These are phyloP conservation scores for Ateles fusciceps DNA, from an alignment of 2,797 vertebrate species.

Conservation along the genomic window DNA sequence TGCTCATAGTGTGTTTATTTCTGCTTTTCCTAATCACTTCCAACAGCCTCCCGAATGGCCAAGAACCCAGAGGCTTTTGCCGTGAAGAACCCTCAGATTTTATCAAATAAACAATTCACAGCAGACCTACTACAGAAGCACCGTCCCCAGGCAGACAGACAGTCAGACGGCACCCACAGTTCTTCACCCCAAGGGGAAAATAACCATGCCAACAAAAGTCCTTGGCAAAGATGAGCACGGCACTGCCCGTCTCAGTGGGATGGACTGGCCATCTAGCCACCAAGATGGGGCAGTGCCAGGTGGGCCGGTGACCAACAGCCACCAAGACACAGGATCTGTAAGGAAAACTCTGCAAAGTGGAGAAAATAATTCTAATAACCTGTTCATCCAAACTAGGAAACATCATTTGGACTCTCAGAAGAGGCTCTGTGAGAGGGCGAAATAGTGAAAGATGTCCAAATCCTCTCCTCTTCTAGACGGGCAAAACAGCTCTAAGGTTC, in stretches of 20 bases:
- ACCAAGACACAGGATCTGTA: accelerated
- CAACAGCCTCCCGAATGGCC: neutral
- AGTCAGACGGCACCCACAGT: neutral
- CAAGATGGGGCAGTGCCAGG: neutral
- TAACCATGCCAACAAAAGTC: neutral
- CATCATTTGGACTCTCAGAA: neutral
- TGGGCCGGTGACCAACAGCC: neutral
- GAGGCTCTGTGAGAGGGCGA: neutral
- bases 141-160: neutral
- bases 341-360: neutral
- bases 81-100: neutral
- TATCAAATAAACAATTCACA: constrained; percentile 16
- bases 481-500: neutral
- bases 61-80: neutral
- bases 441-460: neutral
- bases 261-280: neutral
- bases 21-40: constrained; percentile 27
- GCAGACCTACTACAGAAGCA: constrained; percentile 34
- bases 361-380: neutral
- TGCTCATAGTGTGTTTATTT: constrained; percentile 25
- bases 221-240: neutral
- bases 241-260: neutral
- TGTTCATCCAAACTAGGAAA: neutral
- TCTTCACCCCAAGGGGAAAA: neutral
- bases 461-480: neutral